Base-by-base conservation (phyloP, 2,797 vertebrate species). In the Platyrinchus mystaceus region DNA sequence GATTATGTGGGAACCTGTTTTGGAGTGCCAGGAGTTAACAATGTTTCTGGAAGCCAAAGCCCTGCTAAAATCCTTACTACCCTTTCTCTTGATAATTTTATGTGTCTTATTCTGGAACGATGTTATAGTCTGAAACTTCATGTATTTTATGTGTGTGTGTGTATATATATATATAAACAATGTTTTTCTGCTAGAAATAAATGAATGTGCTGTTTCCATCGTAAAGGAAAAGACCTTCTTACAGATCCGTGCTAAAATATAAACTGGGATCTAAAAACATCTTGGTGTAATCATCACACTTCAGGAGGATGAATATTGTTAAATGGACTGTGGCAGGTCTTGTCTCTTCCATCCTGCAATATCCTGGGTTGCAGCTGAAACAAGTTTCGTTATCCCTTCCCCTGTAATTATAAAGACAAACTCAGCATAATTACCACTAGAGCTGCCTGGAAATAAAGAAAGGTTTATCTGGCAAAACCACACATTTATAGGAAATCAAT, bases 361-460 rank as follows among this genome's bases (percentile, higher is more conserved):
- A 39, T 68, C 26, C 49, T 75, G 41, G 26, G 20, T 36, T 81
- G 73, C 73, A 84, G 73, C 21, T 87, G 83, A 90, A 86, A 49
- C 47, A 69, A 84, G 30, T 75, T 81, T 52, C 32, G 17, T 86
- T 86, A 82, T 79, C 41, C 19, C 41, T 66, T 78, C 59, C 68
- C 49, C 46, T 82, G 23, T 90, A 76, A 86, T 47, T 87, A 37
- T 59, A 59, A 87, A 87, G 67, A 81, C 56, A 84, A 75, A 53
- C 44, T 86, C 28, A 44, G 58, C 36, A 30, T 71, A 63, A 84
- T 78, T 60, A 19, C 28, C 21, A 18, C 14, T 62, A 60, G 43
- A 94, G 44, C 47, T 76, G 37, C 47, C 64, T 87, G 83, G 39
- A 91, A 79, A 67, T 77, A 87, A 43, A 78, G 46, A 78, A 63